phyloP scores from a whole-genome alignment of 2,113 vertebrate genomes.

The Pygoscelis adeliae region DNA sequence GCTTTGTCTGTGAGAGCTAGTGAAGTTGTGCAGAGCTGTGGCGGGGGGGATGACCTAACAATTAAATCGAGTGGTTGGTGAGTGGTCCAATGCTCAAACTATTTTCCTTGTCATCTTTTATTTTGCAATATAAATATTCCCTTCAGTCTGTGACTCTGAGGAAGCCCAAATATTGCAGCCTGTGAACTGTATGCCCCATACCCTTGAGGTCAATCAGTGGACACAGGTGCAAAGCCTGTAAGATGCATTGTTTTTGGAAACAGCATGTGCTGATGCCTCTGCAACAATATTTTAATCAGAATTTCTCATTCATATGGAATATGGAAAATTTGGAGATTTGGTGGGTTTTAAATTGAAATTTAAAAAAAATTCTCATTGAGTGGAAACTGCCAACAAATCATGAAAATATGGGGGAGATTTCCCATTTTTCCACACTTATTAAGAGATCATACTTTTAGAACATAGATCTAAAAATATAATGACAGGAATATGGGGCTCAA shows the following conservation, averaged over 20 bases:
- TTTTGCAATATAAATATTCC: background rate
- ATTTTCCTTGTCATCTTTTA: background rate
- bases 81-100: background rate
- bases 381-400: background rate
- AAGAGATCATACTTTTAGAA: background rate
- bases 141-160: background rate
- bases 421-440: background rate
- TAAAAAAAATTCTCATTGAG: background rate
- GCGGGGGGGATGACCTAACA: fast-evolving
- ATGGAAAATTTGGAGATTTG: background rate
- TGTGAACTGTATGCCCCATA: background rate
- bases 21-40: background rate
- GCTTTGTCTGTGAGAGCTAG: background rate
- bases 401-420: background rate
- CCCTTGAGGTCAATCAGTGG: background rate
- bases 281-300: background rate
- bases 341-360: background rate
- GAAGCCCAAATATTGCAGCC: background rate
- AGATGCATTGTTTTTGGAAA: background rate
- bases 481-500: background rate
- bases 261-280: background rate
- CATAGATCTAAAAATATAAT: background rate
- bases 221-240: background rate
- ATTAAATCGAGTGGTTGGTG: background rate
- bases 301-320: background rate